Evolutionary conservation across 2,113 vertebrate genomes (phyloP).

Genomic region (Melanerpes formicivorus): DNA sequence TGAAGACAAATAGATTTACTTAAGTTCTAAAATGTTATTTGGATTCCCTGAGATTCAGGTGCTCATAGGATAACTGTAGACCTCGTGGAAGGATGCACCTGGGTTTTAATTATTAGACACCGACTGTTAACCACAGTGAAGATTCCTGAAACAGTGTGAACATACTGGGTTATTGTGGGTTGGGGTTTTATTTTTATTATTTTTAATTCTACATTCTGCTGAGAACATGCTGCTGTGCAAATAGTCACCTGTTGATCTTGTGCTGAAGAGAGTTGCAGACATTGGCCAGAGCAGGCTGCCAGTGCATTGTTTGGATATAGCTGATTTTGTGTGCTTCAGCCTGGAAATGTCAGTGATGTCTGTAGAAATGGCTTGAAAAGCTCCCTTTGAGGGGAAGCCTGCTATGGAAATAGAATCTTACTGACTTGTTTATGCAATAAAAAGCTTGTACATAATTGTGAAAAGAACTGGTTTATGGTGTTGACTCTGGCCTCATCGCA

Average conservation of each 20-base stretch:
- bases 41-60: not conserved
- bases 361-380: slow-evolving; percentile 7
- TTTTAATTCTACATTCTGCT: slow-evolving; percentile 29
- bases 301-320: not conserved
- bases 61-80: not conserved
- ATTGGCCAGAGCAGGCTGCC: not conserved
- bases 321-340: not conserved
- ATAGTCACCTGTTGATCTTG: slow-evolving; percentile 42
- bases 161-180: not conserved
- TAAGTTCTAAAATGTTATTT: not conserved
- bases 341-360: slow-evolving; percentile 16
- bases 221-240: slow-evolving; percentile 42
- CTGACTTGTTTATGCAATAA: not conserved
- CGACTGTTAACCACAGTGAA: not conserved
- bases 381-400: not conserved
- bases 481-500: not conserved
- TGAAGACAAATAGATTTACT: not conserved
- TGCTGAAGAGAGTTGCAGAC: slow-evolving; percentile 49
- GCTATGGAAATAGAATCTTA: not conserved
- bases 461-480: not conserved
- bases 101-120: not conserved
- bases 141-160: slow-evolving; percentile 21
- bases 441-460: not conserved
- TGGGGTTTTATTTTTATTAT: not conserved
- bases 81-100: slow-evolving; percentile 33